Conservation (phyloP, 2,113 vertebrate genomes). For the Calidris pygmaea region DNA sequence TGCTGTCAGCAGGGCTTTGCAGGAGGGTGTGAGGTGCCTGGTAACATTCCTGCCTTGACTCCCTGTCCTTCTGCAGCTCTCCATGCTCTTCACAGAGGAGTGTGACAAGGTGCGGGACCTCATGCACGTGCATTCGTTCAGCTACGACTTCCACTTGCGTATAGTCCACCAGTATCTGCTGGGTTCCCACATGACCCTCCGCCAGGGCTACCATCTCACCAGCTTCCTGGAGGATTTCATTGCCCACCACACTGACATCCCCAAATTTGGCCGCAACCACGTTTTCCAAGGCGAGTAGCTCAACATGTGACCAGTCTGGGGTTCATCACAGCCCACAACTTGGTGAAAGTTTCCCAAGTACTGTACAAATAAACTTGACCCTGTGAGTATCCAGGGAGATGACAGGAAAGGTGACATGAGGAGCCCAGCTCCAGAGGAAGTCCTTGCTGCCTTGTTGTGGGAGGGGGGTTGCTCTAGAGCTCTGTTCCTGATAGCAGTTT, state of each 20-base stretch:
- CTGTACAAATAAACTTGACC: not conserved
- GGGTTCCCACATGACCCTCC: constrained; percentile 89
- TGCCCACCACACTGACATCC: constrained; percentile 90
- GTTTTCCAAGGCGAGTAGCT: constrained; percentile 87
- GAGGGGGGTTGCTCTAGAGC: not conserved
- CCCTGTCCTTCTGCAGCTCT: constrained; percentile 78
- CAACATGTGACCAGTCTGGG: not conserved
- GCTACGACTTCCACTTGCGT: constrained; percentile 97
- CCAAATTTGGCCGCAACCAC: constrained; percentile 96
- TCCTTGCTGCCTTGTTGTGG: not conserved
- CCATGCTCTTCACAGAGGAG: constrained; percentile 98
- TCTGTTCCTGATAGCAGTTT: not conserved
- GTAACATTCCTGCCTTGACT: not conserved
- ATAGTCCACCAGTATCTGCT: constrained; percentile 95
- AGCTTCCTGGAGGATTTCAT: constrained; percentile 96
- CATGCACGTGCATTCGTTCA: constrained; percentile 98
- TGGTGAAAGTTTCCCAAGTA: not conserved
- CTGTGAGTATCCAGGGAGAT: not conserved
- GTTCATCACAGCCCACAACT: not conserved
- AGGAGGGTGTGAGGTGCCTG: not conserved
- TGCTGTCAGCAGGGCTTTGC: not conserved
- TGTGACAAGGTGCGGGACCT: constrained; percentile 96
- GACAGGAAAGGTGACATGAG: not conserved
- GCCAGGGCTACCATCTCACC: constrained; percentile 94
- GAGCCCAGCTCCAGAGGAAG: not conserved